phyloP scores from a whole-genome alignment of 2,113 vertebrate species.

The Crotophaga sulcirostris region DNA sequence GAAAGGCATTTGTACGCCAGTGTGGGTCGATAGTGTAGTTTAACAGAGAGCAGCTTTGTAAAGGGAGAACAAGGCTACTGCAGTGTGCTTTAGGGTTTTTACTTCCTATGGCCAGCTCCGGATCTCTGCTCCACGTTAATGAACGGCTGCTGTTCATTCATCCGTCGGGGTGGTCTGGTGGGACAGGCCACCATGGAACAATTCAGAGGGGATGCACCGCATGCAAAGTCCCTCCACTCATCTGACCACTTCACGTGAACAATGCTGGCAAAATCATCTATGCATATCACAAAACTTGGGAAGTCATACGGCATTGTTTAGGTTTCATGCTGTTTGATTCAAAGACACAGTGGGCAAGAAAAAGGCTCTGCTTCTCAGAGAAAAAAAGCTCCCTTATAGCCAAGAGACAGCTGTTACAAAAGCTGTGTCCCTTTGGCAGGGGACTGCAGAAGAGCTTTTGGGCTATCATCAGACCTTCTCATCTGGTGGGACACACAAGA shows the following conservation, averaged over 20 bases:
- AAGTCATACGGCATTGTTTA: neutral
- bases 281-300: neutral
- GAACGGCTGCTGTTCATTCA: slow-evolving; percentile 43
- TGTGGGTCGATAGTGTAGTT: neutral
- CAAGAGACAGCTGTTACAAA: neutral
- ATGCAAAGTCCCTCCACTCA: neutral
- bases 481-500: neutral
- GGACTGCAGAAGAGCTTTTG: neutral
- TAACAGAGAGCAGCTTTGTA: slow-evolving; percentile 58
- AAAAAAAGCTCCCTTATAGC: neutral
- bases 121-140: slow-evolving; percentile 3
- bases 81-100: slow-evolving; percentile 25
- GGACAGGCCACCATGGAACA: neutral
- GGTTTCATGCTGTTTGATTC: neutral
- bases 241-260: accelerated
- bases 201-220: neutral
- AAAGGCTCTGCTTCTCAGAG: neutral
- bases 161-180: neutral
- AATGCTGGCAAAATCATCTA: neutral
- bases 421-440: accelerated
- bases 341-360: neutral
- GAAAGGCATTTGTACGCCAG: neutral
- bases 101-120: slow-evolving; percentile 8
- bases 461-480: neutral
- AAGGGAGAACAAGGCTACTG: slow-evolving; percentile 44